These are phyloP conservation scores for Poeciliopsis presidionis DNA, from an alignment of 2,797 vertebrate species.

Conservation along the genomic window DNA sequence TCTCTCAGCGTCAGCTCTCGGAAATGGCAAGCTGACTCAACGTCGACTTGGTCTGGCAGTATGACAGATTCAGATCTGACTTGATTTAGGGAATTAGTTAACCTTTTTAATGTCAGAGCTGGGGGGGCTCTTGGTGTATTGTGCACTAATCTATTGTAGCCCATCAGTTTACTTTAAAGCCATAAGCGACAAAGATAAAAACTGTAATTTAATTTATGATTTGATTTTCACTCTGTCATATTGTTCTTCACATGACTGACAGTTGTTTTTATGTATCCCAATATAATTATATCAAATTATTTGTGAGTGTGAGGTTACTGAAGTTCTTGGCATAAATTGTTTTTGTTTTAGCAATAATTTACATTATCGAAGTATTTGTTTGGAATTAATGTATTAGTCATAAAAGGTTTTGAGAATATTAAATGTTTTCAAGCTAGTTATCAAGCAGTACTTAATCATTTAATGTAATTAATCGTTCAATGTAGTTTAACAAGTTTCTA, in stretches of 20 bases:
- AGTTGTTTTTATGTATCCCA: slow-evolving; percentile 29
- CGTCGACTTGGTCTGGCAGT: slow-evolving; percentile 54
- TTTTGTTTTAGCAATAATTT: slow-evolving; percentile 50
- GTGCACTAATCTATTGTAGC: slow-evolving; percentile 55
- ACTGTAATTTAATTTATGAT: slow-evolving; percentile 47
- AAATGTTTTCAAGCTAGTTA: slow-evolving; percentile 10
- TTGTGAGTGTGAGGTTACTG: slow-evolving; percentile 36
- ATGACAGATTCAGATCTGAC: slow-evolving; percentile 77
- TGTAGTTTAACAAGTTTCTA: too few relatives aligned
- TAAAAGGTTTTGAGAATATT: slow-evolving; percentile 40
- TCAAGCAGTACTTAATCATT: too few relatives aligned
- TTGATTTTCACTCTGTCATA: slow-evolving; percentile 48
- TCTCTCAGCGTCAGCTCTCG: slow-evolving; percentile 58
- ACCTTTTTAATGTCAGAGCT: slow-evolving; percentile 81
- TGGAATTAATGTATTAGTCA: slow-evolving; percentile 44
- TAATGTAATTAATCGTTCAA: too few relatives aligned
- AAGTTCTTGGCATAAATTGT: slow-evolving; percentile 45
- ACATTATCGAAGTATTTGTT: slow-evolving; percentile 53
- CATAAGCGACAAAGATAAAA: slow-evolving; percentile 36
- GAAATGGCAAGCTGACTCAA: slow-evolving; percentile 61
- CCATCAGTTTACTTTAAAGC: slow-evolving; percentile 65
- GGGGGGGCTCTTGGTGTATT: slow-evolving; percentile 52
- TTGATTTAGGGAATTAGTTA: slow-evolving; percentile 84
- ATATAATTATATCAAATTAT: slow-evolving; percentile 20
- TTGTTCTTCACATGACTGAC: slow-evolving; percentile 60